Evolutionary conservation across 1,140 invertebrate species (phyloP), one percentile per base, ranked within the genome.

Genomic region (Atta colombica): DNA sequence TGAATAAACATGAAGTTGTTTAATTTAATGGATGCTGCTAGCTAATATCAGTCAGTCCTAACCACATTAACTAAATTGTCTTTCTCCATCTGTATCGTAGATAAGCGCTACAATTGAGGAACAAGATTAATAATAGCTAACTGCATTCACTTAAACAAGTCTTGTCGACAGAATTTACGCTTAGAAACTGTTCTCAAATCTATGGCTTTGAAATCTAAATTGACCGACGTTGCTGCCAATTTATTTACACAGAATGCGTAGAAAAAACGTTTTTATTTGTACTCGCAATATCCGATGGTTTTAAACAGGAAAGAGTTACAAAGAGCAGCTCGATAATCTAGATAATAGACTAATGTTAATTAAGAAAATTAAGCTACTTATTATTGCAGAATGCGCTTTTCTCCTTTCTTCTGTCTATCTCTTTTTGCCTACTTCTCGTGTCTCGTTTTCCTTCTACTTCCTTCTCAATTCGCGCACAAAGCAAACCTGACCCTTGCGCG

Each of bases 281-380:
- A 3, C 8, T 55, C 14, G 71, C n/a, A 63, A 77, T 14, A 2
- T 61, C 31, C 49, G 51, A 31, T 35, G 8, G 16, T 82, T 39
- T 55, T 39, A 12, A 28, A 45, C 8, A 39, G 0, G 0, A 72
- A 16, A 31, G 3, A 31, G 3, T 31, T 31, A 31, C 28, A 31
- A 31, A 31, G 28, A 74, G 45, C 2, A 4, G 49, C 61, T 85
- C 80, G 77, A 71, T 75, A 12, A 25, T 61, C 14, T 14, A 31
- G 69, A 74, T 55, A 55, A 31, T 12, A 71, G 60, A 81, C 60
- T 86, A 86, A 90, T 92, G 90, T 94, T 92, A 92, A 94, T 93
- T 92, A 92, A 93, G 90, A 85, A 92, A 93, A 93, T 93, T 92
- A 93, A 93, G 91, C 88, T 93, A 91, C 92, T 93, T 93, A 93